Base-by-base conservation (phyloP, 2,113 vertebrate species). In the Urocolius indicus region DNA sequence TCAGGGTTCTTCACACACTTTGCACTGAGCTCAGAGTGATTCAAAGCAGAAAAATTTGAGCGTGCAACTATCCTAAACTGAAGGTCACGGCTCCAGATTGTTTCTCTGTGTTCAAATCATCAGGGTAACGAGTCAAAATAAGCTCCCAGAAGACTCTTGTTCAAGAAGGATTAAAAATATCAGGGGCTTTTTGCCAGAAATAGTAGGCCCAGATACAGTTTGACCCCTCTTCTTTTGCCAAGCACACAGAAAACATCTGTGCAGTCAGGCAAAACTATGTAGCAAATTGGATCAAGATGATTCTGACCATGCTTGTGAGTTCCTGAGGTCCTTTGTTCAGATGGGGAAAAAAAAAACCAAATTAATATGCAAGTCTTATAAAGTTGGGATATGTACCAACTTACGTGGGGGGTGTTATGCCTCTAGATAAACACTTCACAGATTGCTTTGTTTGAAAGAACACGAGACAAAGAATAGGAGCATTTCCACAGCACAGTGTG, bases 41-140 rank as follows among this genome's bases (percentile, higher is more conserved):
- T 75, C 52, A 27, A 38, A 68, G 54, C 41, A 78, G 77, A 72
- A 93, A 78, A 20, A 29, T 32, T 69, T 58, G 66, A 86, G 54
- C 32, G 11, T 8, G 49, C 30, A 17, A 17, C 14, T 81, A 89
- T 52, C 36, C 69, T 46, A 38, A 84, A 49, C 0, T 41, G 6
- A 49, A 92, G 80, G 86, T 67, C 6, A 0, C 58, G 41, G 62
- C 30, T 89, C 45, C 54, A 79, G 49, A 57, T 84, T 72, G 61
- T 54, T 81, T 71, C 29, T 55, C 57, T 84, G 48, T 30, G 27
- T 84, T 87, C 86, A 74, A 74, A 57, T 30, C 63, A 87, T 52
- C 29, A 49, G 38, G 51, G 66, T 95, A 95, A 93, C 88, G 87
- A 87, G 91, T 80, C 87, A 95, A 86, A 94, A 80, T 52, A 57